phyloP scores from a whole-genome alignment of 2,797 vertebrate species.

The Masticophis lateralis region DNA sequence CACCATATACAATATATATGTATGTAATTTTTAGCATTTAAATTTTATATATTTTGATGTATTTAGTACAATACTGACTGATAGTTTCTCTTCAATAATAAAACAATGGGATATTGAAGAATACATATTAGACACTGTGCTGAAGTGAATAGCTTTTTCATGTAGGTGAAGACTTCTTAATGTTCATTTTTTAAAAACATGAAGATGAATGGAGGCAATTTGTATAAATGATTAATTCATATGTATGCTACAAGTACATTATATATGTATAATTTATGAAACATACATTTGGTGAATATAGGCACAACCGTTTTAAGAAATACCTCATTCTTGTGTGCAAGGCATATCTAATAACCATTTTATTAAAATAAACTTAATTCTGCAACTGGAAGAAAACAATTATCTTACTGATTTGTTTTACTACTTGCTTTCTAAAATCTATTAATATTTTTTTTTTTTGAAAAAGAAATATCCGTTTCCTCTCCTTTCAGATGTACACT shows the following conservation, averaged over 20 bases:
- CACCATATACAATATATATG: neutral
- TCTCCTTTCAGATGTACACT: neutral
- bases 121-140: neutral
- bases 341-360: neutral
- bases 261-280: neutral
- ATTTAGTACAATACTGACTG: neutral
- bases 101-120: neutral
- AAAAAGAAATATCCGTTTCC: neutral
- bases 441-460: neutral
- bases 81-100: neutral
- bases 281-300: neutral
- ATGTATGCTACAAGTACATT: neutral
- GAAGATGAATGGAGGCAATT: neutral
- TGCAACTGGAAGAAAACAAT: neutral
- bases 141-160: neutral
- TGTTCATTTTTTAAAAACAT: neutral
- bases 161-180: neutral
- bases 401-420: neutral
- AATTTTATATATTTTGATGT: neutral
- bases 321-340: neutral
- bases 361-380: neutral
- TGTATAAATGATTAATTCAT: neutral
- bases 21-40: slow-evolving; percentile 2
- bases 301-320: neutral
- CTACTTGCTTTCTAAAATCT: neutral